Evolutionary conservation across 92 coral and sea anemone species (phyloP).

Genomic region (Meandrina meandrites): DNA sequence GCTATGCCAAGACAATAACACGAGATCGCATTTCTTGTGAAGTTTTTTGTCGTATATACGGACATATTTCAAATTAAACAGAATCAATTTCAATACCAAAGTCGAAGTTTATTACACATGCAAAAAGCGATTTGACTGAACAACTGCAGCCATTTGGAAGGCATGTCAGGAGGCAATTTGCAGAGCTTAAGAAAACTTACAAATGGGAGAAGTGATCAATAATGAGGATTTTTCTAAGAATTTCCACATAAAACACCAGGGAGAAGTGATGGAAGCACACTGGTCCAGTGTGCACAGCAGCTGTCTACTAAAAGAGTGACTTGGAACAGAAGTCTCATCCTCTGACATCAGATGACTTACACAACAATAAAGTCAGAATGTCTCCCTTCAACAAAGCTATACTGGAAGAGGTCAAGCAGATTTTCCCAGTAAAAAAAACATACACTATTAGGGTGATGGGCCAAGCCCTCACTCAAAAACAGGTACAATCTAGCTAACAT

Average conservation of each 20-base stretch:
- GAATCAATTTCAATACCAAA: no score
- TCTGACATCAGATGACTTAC: conserved; percentile 44
- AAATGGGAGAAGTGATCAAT: conserved; percentile 41
- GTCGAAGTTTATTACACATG: no score
- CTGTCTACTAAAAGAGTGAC: conserved; percentile 54
- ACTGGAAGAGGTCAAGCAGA: conserved; percentile 22
- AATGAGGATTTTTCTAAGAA: conserved; percentile 55
- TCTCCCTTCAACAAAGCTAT: conserved; percentile 50
- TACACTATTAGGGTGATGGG: conserved; percentile 66
- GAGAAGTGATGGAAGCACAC: conserved; percentile 66
- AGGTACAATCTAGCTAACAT: conserved; percentile 39
- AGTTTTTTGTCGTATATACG: no score
- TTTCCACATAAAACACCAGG: conserved; percentile 58
- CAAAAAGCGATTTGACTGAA: conserved; percentile 41
- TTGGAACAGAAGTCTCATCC: conserved; percentile 53
- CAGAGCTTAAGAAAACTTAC: conserved; percentile 42
- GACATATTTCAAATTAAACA: no score
- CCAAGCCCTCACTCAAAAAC: conserved; percentile 62
- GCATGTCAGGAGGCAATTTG: conserved; percentile 42
- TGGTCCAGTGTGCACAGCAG: conserved; percentile 67
- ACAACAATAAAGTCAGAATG: conserved; percentile 46
- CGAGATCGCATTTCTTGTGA: no score
- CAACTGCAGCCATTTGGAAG: conserved; percentile 66
- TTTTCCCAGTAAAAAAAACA: neutral
- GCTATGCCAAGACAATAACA: no score